phyloP scores from a whole-genome alignment of 2,113 vertebrate species.

The Acanthisitta chloris region DNA sequence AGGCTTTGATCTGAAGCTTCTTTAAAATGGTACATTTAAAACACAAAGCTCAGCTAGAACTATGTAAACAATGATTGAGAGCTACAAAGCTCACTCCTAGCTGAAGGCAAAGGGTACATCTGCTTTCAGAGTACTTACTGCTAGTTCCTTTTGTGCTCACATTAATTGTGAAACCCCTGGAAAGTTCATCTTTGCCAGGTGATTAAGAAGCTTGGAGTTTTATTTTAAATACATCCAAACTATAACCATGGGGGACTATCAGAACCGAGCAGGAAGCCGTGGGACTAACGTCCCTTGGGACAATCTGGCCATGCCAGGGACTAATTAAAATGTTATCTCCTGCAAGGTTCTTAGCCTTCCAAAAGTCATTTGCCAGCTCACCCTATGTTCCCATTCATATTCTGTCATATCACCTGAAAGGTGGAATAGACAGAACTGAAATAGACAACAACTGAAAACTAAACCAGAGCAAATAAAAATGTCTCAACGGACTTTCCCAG shows the following conservation, averaged over 20 bases:
- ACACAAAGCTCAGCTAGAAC: neutral
- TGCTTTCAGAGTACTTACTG: neutral
- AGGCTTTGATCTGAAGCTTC: conserved; percentile 22
- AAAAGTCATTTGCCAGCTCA: neutral
- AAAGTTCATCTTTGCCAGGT: neutral
- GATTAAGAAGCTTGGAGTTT: neutral
- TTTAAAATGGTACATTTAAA: conserved; percentile 20
- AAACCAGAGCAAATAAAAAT: neutral
- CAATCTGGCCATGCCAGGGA: neutral
- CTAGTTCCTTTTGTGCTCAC: neutral
- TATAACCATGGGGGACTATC: neutral
- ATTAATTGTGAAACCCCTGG: neutral
- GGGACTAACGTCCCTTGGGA: neutral
- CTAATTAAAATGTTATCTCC: neutral
- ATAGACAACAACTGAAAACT: neutral
- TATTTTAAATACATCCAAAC: neutral
- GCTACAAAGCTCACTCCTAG: neutral
- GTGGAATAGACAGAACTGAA: neutral
- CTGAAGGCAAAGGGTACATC: neutral
- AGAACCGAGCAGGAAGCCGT: neutral
- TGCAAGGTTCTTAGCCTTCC: neutral
- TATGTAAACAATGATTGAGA: neutral
- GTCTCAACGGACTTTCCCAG: neutral
- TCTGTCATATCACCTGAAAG: neutral
- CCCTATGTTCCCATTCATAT: neutral